Base-by-base conservation (phyloP, 2,797 vertebrate genomes). In the Thalassophryne amazonica region DNA sequence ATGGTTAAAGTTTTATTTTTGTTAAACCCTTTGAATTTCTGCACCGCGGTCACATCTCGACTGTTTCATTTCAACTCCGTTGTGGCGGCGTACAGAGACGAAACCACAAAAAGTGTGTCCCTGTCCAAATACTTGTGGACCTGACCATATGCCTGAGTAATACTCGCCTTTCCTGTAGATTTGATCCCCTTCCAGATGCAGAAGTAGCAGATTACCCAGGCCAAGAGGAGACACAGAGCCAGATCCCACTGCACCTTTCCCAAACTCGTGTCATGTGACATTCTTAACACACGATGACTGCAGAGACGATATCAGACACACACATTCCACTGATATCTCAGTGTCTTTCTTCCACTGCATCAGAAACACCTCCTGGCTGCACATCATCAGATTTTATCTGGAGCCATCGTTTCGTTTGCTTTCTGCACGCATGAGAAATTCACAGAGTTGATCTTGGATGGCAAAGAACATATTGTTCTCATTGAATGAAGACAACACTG, bases 131-230 rank as follows among this genome's bases (percentile, higher is more conserved):
- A n/a, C n/a, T n/a, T n/a, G n/a, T n/a, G 3, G 16, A 30, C 6
- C 24, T 31, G 31, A 5, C 5, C 38, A 2, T 28, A 10, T 4
- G 5, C 11, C 14, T 25, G 28, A 30, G 3, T 2, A 16, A 5
- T 7, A 10, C 76, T 84, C 65, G 84, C 87, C 87, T 94, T 95
- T 50, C 92, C 92, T 12, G 80, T 89, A 28, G 78, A 81, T 78
- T 92, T 94, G 54, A 94, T 85, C 56, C 91, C 88, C 69, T 92
- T 93, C 84, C 90, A 93, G 56, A 93, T 87, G 65, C 92, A 94
- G 80, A 95, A 92, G 83, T 90, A 94, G 52, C 90, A 94, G 35
- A 93, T 45, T 46, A 91, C 68, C 91, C 92, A 95, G 0, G 85
- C 84, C 15, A 89, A 45, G 20, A 93, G 80, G 19, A 95, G 87